These are phyloP conservation scores for Drosophila barbarae DNA, from an alignment of 2,888 invertebrate genomes.

Conservation along the genomic window DNA sequence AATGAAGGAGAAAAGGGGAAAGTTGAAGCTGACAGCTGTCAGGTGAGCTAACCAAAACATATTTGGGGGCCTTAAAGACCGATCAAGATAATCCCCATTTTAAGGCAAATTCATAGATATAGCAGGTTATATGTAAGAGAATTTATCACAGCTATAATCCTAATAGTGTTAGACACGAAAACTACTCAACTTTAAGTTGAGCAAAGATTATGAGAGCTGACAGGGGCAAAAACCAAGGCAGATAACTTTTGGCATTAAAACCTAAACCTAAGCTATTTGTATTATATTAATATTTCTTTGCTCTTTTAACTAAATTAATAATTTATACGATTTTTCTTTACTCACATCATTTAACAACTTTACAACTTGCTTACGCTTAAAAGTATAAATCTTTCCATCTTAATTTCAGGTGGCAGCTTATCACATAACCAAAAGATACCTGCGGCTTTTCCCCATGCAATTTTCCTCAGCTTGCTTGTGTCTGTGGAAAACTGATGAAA, in stretches of 20 bases:
- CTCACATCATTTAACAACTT: not conserved
- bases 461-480: conserved; percentile 1
- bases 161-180: not conserved
- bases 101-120: not conserved
- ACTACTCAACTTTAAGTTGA: not conserved
- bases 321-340: not conserved
- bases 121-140: not conserved
- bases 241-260: not conserved
- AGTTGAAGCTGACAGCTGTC: conserved; percentile 35
- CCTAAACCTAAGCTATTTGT: too few species aligned
- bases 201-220: not conserved
- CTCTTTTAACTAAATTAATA: not conserved
- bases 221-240: not conserved
- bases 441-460: conserved; percentile 2
- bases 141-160: not conserved
- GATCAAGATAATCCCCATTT: conserved; percentile 18
- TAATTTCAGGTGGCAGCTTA: not conserved
- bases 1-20: conserved; percentile 2
- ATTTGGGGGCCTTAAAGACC: conserved; percentile 22
- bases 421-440: conserved; percentile 7
- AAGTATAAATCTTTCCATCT: not conserved
- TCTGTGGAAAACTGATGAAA: conserved; percentile 9
- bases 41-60: conserved; percentile 23
- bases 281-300: too few species aligned
- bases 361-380: not conserved